Conservation (phyloP, 2,888 invertebrate genomes). For the Graphium colonna region DNA sequence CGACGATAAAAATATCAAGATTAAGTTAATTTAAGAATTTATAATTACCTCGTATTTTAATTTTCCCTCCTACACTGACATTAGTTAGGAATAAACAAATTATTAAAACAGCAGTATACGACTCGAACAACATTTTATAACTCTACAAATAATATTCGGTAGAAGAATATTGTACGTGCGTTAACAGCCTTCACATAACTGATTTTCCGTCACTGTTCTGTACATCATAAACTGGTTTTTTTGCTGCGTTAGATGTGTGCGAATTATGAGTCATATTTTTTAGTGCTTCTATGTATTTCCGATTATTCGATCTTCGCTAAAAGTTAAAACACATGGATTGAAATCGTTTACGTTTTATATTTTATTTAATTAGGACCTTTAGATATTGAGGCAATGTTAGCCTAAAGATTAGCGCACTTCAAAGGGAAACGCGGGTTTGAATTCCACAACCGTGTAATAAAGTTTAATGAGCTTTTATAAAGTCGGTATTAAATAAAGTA, state of each 20-base stretch:
- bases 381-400: not conserved
- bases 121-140: not conserved
- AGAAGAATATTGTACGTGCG: not conserved
- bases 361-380: not conserved
- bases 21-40: not conserved
- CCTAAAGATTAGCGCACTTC: not conserved
- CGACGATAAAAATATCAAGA: not conserved
- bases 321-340: not conserved
- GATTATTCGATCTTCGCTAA: not conserved
- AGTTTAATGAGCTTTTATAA: too few relatives aligned
- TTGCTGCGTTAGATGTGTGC: not conserved
- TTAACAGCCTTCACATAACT: slow-evolving; percentile 2
- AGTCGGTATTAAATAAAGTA: too few relatives aligned
- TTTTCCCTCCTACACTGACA: not conserved
- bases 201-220: slow-evolving; percentile 6
- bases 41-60: slow-evolving; percentile 9
- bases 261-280: slow-evolving; percentile 1
- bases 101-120: not conserved
- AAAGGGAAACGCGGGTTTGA: too few relatives aligned
- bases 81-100: not conserved
- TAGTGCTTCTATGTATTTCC: not conserved
- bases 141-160: not conserved
- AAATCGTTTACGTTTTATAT: too few relatives aligned
- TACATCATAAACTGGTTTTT: slow-evolving; percentile 3
- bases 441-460: too few relatives aligned